Evolutionary conservation across 2,797 vertebrate species (phyloP).

Genomic region (Anolis apletophallus): DNA sequence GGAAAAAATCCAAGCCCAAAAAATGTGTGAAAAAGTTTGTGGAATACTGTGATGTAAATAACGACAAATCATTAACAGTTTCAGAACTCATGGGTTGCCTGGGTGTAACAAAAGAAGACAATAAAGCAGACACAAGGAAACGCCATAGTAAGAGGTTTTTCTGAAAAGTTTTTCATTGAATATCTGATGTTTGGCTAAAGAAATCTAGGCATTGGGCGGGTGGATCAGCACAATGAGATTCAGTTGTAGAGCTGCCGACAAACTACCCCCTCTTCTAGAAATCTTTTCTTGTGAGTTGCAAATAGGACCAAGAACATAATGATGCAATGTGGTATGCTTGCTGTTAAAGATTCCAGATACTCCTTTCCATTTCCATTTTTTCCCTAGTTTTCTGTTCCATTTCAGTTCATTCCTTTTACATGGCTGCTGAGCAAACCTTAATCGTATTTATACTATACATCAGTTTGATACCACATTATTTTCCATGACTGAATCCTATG

Average conservation of each 20-base stretch:
- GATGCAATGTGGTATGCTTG: background rate
- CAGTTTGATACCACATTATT: background rate
- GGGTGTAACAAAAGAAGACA: slow-evolving; percentile 92
- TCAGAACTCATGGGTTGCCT: slow-evolving; percentile 96
- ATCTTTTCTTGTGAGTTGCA: background rate
- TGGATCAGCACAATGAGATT: background rate
- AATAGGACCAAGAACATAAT: background rate
- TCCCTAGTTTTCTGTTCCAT: background rate
- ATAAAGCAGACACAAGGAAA: slow-evolving; percentile 74
- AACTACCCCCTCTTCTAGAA: too few species aligned
- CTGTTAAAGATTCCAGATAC: background rate
- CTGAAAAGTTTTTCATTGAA: background rate
- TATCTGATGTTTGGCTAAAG: background rate
- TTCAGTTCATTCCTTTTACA: too few species aligned
- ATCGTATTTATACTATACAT: background rate
- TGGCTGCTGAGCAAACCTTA: background rate
- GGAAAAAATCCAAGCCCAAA: slow-evolving; percentile 96
- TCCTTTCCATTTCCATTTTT: background rate
- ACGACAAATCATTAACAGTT: slow-evolving; percentile 91
- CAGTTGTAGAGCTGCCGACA: background rate
- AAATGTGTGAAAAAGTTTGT: slow-evolving; percentile 98
- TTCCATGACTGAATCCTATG: too few species aligned
- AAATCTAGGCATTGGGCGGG: background rate
- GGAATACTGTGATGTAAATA: slow-evolving; percentile 94
- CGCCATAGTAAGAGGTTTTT: slow-evolving; percentile 73